A percentile compares a stretch with the other conserved stretches of the same genome.
phyloP scores from a whole-genome alignment of 2,888 invertebrate species.

The Watsonalla cultraria region DNA sequence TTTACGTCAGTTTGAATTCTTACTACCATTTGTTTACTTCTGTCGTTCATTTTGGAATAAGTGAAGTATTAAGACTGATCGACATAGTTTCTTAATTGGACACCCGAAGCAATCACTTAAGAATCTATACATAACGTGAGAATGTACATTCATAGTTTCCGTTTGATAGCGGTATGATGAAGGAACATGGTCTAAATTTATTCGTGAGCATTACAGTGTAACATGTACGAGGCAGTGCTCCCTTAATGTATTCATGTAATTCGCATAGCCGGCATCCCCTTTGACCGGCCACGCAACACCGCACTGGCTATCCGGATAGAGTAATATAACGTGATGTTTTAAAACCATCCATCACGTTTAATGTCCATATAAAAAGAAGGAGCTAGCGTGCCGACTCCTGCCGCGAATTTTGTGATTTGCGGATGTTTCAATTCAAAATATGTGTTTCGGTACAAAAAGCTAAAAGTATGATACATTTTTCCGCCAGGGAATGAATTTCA shows the following conservation, averaged over 20 bases:
- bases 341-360: slow-evolving; percentile 77
- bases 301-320: slow-evolving; percentile 69
- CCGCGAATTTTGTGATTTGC: slow-evolving; percentile 44
- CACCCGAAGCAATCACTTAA: slow-evolving; percentile 34
- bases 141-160: slow-evolving; percentile 64
- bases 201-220: slow-evolving; percentile 75
- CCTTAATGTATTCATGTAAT: slow-evolving; percentile 79
- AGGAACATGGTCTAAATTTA: slow-evolving; percentile 73
- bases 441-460: slow-evolving; percentile 8
- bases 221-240: slow-evolving; percentile 70
- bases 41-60: slow-evolving; percentile 23
- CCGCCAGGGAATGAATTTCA: slow-evolving; percentile 1
- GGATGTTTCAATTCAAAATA: slow-evolving; percentile 33
- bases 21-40: slow-evolving; percentile 19
- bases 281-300: slow-evolving; percentile 78
- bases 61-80: slow-evolving; percentile 3
- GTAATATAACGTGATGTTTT: slow-evolving; percentile 77
- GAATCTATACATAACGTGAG: slow-evolving; percentile 50
- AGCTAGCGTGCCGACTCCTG: slow-evolving; percentile 56
- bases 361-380: slow-evolving; percentile 74
- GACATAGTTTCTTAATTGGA: slow-evolving; percentile 12
- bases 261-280: slow-evolving; percentile 77
- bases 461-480: slow-evolving; percentile 1
- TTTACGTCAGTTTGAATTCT: slow-evolving; percentile 47
- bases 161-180: slow-evolving; percentile 59